These are phyloP conservation scores for Lamproptera curius DNA, from an alignment of 2,888 invertebrate species.

Conservation along the genomic window DNA sequence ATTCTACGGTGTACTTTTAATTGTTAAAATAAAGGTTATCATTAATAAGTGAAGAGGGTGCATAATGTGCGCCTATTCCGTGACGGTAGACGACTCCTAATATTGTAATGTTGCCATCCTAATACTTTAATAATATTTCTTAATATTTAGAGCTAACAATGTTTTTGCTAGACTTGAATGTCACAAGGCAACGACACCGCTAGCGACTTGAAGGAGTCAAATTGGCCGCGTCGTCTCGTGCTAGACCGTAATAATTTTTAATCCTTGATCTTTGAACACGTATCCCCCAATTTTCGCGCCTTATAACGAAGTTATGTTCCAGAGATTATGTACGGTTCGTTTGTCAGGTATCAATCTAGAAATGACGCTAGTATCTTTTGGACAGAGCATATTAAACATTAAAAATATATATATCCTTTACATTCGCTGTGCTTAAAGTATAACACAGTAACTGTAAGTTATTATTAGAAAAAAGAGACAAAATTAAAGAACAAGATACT, in stretches of 20 bases:
- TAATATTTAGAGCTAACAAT: conserved; percentile 23
- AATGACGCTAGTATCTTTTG: too few relatives aligned
- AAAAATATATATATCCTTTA: too few relatives aligned
- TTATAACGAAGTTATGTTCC: not conserved
- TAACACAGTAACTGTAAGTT: too few relatives aligned
- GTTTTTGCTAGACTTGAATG: conserved; percentile 12
- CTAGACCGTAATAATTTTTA: not conserved
- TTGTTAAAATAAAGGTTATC: conserved; percentile 30
- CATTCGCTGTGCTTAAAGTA: too few relatives aligned
- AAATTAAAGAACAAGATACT: too few relatives aligned
- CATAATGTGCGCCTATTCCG: conserved; percentile 32
- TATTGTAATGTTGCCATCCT: conserved; percentile 22
- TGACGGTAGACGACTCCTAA: conserved; percentile 27
- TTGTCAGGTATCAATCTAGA: not conserved
- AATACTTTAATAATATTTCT: conserved; percentile 30
- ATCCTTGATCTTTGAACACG: not conserved
- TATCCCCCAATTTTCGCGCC: not conserved
- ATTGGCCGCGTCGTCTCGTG: conserved; percentile 1
- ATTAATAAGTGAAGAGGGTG: conserved; percentile 31
- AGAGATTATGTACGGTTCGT: not conserved
- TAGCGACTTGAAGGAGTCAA: conserved; percentile 1
- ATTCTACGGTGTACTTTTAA: conserved; percentile 20
- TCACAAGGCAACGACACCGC: conserved; percentile 7
- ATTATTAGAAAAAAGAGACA: too few relatives aligned
- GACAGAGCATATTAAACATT: too few relatives aligned